phyloP scores from a whole-genome alignment of 2,113 vertebrate species.

The Mus pahari region DNA sequence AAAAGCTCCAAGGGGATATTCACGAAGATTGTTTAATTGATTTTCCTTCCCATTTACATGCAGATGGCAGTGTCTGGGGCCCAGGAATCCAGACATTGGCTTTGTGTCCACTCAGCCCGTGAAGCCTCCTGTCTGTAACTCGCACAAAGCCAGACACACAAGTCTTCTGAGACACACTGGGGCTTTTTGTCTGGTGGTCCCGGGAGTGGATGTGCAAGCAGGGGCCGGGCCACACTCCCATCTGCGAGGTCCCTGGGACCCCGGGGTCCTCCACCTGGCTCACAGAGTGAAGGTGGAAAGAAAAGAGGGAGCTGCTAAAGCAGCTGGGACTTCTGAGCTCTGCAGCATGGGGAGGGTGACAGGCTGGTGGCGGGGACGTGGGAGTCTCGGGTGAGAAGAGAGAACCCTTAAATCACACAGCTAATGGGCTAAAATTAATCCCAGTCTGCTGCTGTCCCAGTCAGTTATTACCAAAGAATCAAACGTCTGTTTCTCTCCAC shows the following conservation, averaged over 20 bases:
- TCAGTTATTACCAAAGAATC: slow-evolving; percentile 31
- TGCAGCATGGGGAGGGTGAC: not conserved
- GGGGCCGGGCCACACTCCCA: slow-evolving; percentile 60
- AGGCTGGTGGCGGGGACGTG: not conserved
- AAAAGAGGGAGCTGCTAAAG: too few species aligned
- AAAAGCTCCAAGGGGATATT: slow-evolving; percentile 73
- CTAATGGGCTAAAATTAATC: slow-evolving; percentile 38
- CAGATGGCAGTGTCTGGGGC: slow-evolving; percentile 87
- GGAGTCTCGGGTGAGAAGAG: not conserved
- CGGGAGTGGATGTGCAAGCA: slow-evolving; percentile 60
- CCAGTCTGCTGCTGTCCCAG: not conserved
- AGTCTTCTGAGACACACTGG: slow-evolving; percentile 84
- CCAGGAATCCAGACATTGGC: slow-evolving; percentile 86
- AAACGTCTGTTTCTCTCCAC: slow-evolving; percentile 51
- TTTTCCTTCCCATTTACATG: slow-evolving; percentile 89
- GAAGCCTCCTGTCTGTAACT: slow-evolving; percentile 86
- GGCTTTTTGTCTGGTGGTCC: slow-evolving; percentile 86
- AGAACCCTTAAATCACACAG: slow-evolving; percentile 42
- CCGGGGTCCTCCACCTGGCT: not conserved
- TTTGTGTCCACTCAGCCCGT: slow-evolving; percentile 87
- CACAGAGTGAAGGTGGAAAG: not conserved
- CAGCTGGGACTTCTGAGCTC: not conserved
- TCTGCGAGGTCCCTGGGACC: not conserved
- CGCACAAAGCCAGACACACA: slow-evolving; percentile 85
- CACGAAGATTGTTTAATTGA: slow-evolving; percentile 89